Evolutionary conservation across 2,888 invertebrate genomes (phyloP), one percentile per base, ranked within the genome.

Genomic region (Ichneumon xanthorius): DNA sequence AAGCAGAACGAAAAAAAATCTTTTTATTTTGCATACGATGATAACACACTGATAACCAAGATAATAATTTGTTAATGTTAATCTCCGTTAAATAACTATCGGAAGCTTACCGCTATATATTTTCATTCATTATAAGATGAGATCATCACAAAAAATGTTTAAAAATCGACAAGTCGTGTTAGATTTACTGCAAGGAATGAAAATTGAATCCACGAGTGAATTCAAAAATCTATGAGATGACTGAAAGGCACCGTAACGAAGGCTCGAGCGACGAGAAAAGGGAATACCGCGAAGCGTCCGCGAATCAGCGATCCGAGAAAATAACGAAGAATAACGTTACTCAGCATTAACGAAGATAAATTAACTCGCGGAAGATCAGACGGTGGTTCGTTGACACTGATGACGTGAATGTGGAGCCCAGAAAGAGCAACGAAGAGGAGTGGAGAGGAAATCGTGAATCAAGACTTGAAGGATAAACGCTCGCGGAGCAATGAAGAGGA

Each of bases 401-500:
- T 71, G 58, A 77, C 33, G 70, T 55, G 55, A 71, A 37, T 26
- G 30, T 16, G 50, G 63, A 71, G 48, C 53, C n/a, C 45, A 48
- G 75, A 65, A 14, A 67, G 50, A 50, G 33, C 19, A 50, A 37
- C 33, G 63, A 16, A 58, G 50, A 70, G 68, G 50, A 61, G 14
- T 16, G 61, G 22, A 37, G 61, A 75, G 73, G 75, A 58, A 75
- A 81, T 50, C 75, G 65, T 82, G 71, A 76, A 82, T 71, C 61
- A 76, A 78, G 80, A 19, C 68, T 68, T 37, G 71, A 48, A 71
- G 55, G 37, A 68, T 65, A 73, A 67, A 67, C 48, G 26, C 16
- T 40, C 22, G 65, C 30, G 26, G 7, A 9, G 67, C 48, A 11
- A 76, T 37, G 50, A 61, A 33, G 14, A 81, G 70, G 33, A 76